Evolutionary conservation across 2,888 invertebrate genomes (phyloP).

Genomic region (Mayetiola destructor): DNA sequence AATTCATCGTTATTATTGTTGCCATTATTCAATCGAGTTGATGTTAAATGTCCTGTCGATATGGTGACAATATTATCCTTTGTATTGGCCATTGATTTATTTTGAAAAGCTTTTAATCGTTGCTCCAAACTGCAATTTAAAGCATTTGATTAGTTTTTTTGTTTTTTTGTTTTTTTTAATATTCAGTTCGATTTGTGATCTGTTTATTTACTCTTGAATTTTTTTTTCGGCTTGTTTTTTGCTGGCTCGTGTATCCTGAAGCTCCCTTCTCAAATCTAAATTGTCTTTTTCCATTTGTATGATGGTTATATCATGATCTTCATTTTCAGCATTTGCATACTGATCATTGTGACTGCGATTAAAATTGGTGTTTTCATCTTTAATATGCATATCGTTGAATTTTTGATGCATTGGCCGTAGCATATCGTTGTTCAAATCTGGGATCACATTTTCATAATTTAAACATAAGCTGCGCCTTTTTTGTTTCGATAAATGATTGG

Average conservation of each 20-base stretch:
- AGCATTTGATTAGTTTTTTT: too few relatives aligned
- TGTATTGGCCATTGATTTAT: not conserved
- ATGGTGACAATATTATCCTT: conserved; percentile 2
- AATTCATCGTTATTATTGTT: not conserved
- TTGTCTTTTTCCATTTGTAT: conserved; percentile 23
- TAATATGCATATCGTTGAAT: conserved; percentile 1
- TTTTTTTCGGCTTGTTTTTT: conserved; percentile 34
- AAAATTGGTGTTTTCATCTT: conserved; percentile 8
- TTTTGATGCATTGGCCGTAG: not conserved
- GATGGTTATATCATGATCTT: conserved; percentile 21
- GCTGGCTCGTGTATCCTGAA: conserved; percentile 31
- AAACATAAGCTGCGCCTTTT: conserved; percentile 30
- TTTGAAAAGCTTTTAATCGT: conserved; percentile 5
- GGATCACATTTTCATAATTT: conserved; percentile 32
- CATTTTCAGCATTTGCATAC: not conserved
- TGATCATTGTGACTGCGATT: conserved; percentile 1
- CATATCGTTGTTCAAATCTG: conserved; percentile 19
- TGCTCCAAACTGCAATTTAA: conserved; percentile 8
- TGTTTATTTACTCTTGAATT: conserved; percentile 30
- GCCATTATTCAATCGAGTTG: not conserved
- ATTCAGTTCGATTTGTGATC: not conserved
- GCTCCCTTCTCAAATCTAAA: conserved; percentile 29
- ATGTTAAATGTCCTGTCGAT: not conserved
- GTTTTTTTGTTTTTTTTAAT: not conserved
- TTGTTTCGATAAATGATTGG: conserved; percentile 11